Evolutionary conservation across 2,888 invertebrate species (phyloP).

Genomic region (Drosophila subquinaria): DNA sequence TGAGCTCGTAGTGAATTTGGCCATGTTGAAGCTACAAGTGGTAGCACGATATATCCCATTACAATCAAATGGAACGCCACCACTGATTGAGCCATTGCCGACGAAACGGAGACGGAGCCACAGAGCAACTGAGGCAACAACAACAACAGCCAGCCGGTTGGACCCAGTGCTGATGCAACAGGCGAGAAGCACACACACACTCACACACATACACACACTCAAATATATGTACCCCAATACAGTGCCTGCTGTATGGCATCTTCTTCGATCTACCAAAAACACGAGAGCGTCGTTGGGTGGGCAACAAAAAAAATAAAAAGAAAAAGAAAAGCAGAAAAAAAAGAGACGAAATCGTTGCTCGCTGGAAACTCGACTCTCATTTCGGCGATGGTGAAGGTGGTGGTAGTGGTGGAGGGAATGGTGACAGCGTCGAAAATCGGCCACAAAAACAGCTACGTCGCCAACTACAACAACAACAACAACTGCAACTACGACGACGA

Average conservation of each 20-base stretch:
- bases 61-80: conserved; percentile 75
- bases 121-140: neutral
- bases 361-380: conserved; percentile 62
- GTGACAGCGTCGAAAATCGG: conserved; percentile 78
- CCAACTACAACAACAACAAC: conserved; percentile 18
- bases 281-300: conserved; percentile 52
- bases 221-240: neutral
- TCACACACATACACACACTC: conserved; percentile 9
- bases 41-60: conserved; percentile 63
- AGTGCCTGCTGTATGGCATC: conserved; percentile 33
- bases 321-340: conserved; percentile 45
- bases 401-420: conserved; percentile 4
- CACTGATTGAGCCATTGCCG: conserved; percentile 76
- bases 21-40: conserved; percentile 68
- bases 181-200: conserved; percentile 38
- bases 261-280: conserved; percentile 75
- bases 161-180: conserved; percentile 53
- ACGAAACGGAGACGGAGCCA: too few relatives aligned
- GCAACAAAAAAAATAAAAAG: conserved; percentile 31
- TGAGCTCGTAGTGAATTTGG: conserved; percentile 12
- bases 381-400: conserved; percentile 22
- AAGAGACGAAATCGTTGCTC: conserved; percentile 69
- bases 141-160: conserved; percentile 37
- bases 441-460: conserved; percentile 72
- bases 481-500: conserved; percentile 31